These are phyloP conservation scores for Spodoptera frugiperda DNA, from an alignment of 1,140 invertebrate species.

Conservation along the genomic window DNA sequence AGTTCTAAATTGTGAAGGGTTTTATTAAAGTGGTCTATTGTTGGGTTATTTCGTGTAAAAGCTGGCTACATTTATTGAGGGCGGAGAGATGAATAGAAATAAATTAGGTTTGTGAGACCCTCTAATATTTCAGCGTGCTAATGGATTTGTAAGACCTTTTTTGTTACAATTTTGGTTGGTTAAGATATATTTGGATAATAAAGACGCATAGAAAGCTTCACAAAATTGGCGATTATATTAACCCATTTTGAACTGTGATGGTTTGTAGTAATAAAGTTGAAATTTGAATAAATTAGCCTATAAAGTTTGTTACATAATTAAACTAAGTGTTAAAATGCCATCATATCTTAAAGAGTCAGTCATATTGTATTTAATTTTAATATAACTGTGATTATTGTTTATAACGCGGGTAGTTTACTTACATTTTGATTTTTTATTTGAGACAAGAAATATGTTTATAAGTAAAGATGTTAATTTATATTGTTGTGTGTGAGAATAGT, in stretches of 20 bases:
- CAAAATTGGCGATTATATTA: not conserved
- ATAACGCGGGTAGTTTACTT: constrained; percentile 40
- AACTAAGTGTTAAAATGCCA: constrained; percentile 24
- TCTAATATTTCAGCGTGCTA: not conserved
- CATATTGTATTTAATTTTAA: constrained; percentile 35
- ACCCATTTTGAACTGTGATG: too few relatives aligned
- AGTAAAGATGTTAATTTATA: constrained; percentile 26
- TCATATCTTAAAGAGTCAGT: constrained; percentile 37
- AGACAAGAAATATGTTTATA: constrained; percentile 19
- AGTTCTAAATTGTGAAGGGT: not conserved
- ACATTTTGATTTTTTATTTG: constrained; percentile 14
- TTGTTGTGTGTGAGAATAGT: constrained; percentile 24
- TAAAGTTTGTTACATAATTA: constrained; percentile 28
- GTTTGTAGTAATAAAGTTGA: too few relatives aligned
- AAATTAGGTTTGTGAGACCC: not conserved
- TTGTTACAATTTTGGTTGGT: not conserved
- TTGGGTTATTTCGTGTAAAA: not conserved
- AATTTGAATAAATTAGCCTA: too few relatives aligned
- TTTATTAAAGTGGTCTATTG: not conserved
- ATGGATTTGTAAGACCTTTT: not conserved
- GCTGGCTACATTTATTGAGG: not conserved
- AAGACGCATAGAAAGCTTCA: not conserved
- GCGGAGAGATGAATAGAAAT: not conserved
- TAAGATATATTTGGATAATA: not conserved
- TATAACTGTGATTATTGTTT: constrained; percentile 39